Evolutionary conservation across 2,113 vertebrate genomes (phyloP).

Genomic region (Serinus canaria): DNA sequence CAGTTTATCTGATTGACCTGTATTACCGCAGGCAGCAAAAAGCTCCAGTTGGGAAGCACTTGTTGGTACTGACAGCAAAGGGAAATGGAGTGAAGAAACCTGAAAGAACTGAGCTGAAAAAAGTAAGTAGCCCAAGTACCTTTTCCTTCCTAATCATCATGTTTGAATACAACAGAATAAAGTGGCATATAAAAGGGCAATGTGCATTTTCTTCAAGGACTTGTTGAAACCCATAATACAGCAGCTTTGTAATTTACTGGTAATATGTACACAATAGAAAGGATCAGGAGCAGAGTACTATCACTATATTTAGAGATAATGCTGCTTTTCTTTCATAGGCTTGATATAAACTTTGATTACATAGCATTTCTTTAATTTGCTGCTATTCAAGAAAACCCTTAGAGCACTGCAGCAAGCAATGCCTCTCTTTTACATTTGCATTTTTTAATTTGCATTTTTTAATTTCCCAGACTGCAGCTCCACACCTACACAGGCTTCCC

Average conservation of each 20-base stretch:
- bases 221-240: slow-evolving; percentile 16
- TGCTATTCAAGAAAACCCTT: slow-evolving; percentile 77
- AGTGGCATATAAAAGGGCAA: slow-evolving; percentile 24
- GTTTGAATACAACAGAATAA: slow-evolving; percentile 68
- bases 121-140: neutral
- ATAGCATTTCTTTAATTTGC: slow-evolving; percentile 79
- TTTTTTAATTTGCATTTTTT: slow-evolving; percentile 81
- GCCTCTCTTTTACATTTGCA: slow-evolving; percentile 73
- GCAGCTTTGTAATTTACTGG: slow-evolving; percentile 26
- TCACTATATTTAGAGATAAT: slow-evolving; percentile 72
- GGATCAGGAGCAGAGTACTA: slow-evolving; percentile 24
- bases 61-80: neutral
- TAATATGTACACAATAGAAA: slow-evolving; percentile 44
- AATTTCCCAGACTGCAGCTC: slow-evolving; percentile 76
- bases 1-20: neutral
- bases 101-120: slow-evolving; percentile 18
- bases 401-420: slow-evolving; percentile 67
- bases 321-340: slow-evolving; percentile 71
- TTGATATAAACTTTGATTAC: slow-evolving; percentile 81
- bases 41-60: neutral
- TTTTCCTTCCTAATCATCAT: slow-evolving; percentile 62
- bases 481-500: slow-evolving; percentile 71
- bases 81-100: neutral
- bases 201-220: slow-evolving; percentile 29
- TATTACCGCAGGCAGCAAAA: neutral